Conservation (phyloP, 2,888 invertebrate genomes). For the Lithophane leautieri region DNA sequence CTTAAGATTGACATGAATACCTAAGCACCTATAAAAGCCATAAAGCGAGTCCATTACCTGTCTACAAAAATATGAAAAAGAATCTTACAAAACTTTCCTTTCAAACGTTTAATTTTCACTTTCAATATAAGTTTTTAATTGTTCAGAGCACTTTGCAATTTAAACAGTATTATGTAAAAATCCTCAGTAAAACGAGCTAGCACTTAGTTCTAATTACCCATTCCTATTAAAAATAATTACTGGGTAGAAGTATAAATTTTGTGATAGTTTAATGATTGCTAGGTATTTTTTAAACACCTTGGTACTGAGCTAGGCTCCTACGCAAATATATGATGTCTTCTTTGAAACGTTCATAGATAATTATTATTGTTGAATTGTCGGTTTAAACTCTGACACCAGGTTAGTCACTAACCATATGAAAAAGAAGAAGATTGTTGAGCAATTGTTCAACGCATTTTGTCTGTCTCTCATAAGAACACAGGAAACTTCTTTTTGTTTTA, state of each 20-base stretch:
- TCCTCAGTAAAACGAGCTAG: constrained; percentile 19
- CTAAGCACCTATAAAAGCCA: too few species aligned
- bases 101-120: constrained; percentile 40
- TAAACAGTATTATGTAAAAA: constrained; percentile 32
- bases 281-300: background rate
- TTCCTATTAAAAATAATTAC: constrained; percentile 51
- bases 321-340: background rate
- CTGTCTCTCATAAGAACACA: background rate
- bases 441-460: too few species aligned
- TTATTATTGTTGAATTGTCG: too few species aligned
- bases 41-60: background rate
- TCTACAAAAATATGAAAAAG: background rate
- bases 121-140: constrained; percentile 47
- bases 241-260: constrained; percentile 4
- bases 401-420: too few species aligned
- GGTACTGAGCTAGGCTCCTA: background rate
- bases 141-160: constrained; percentile 32
- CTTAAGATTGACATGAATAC: background rate
- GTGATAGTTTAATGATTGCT: background rate
- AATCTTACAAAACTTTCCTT: constrained; percentile 4
- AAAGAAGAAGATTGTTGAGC: background rate
- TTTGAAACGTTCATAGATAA: background rate
- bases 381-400: too few species aligned
- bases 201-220: constrained; percentile 45
- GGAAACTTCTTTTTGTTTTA: background rate